A percentile compares a stretch with the other conserved stretches of the same genome.
These are phyloP conservation scores for Apus apus DNA, from an alignment of 2,113 vertebrate species.

Conservation along the genomic window DNA sequence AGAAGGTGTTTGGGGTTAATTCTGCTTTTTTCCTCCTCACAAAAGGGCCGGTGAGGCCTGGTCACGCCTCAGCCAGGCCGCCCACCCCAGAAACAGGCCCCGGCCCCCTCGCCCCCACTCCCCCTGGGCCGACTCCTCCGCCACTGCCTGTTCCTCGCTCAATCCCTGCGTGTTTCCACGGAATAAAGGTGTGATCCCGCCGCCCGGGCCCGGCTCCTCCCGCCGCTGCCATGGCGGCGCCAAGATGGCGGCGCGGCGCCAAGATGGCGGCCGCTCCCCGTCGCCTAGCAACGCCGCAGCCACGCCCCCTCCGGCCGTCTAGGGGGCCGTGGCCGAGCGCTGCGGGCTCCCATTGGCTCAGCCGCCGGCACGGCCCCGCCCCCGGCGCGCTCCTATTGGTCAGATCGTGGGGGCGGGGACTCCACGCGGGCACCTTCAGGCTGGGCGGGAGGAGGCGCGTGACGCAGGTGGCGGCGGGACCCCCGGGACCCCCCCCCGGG, in stretches of 20 bases:
- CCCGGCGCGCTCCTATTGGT: neutral
- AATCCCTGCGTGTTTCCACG: neutral
- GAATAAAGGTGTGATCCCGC: neutral
- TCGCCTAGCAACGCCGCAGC: neutral
- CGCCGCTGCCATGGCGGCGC: neutral
- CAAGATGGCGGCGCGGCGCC: neutral
- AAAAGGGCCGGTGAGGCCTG: rapidly evolving
- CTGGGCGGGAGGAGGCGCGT: neutral
- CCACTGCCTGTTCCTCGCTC: neutral
- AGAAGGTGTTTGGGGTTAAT: too few relatives aligned
- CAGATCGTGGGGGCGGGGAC: neutral
- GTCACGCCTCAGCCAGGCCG: neutral
- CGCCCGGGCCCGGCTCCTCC: too few relatives aligned
- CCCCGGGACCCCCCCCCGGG: neutral
- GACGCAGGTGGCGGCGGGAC: neutral
- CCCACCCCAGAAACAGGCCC: too few relatives aligned
- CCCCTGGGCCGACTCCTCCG: neutral
- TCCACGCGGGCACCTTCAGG: neutral
- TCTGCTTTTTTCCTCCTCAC: neutral
- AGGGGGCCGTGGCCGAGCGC: neutral
- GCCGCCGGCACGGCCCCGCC: neutral
- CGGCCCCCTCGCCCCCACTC: too few relatives aligned
- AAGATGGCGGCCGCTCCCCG: neutral
- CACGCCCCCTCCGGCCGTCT: neutral
- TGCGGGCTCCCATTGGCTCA: neutral